Conservation (phyloP, 2,113 vertebrate species). For the Globicephala melas region DNA sequence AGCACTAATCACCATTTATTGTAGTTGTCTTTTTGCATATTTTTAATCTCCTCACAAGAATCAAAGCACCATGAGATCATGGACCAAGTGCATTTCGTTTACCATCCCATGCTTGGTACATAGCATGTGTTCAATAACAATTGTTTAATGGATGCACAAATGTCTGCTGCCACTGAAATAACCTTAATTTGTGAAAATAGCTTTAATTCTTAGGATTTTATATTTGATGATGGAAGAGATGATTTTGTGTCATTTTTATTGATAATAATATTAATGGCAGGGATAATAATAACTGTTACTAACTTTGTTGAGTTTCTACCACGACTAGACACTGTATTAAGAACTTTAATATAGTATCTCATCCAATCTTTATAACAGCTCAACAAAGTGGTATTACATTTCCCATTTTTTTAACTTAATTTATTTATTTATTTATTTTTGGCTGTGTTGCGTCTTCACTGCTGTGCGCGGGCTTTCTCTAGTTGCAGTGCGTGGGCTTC, state of each 20-base stretch:
- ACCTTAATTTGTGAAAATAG: not conserved
- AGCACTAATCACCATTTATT: not conserved
- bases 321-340: not conserved
- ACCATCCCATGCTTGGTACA: not conserved
- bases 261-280: not conserved
- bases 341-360: not conserved
- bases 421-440: too few species aligned
- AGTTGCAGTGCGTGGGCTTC: too few species aligned
- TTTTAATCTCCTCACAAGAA: not conserved
- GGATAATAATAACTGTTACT: not conserved
- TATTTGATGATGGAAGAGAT: not conserved
- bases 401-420: not conserved
- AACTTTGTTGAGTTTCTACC: not conserved
- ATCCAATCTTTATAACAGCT: not conserved
- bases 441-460: too few species aligned
- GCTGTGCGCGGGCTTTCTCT: too few species aligned
- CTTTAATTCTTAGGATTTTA: not conserved
- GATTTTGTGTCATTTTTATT: not conserved
- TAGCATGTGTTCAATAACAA: not conserved
- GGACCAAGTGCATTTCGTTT: not conserved
- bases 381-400: not conserved
- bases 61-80: not conserved
- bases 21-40: not conserved
- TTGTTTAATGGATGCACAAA: not conserved
- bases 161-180: not conserved